These are phyloP conservation scores for Esox niger DNA, from an alignment of 2,113 vertebrate genomes.

Conservation along the genomic window DNA sequence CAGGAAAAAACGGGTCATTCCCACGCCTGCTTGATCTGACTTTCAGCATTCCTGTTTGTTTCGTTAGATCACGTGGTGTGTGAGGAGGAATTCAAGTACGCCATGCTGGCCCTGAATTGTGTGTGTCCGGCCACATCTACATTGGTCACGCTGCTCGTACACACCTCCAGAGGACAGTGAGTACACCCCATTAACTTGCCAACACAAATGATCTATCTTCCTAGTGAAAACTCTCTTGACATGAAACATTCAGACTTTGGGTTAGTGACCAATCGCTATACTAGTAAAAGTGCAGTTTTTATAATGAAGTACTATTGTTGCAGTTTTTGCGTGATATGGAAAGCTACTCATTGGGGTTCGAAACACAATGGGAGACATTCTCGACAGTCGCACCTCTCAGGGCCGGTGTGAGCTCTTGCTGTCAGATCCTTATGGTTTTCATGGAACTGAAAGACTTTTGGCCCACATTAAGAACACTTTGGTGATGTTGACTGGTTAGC, in stretches of 20 bases:
- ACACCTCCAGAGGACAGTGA: constrained; percentile 99
- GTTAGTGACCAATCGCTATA: no score
- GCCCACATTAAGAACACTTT: no score
- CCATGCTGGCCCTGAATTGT: constrained; percentile 96
- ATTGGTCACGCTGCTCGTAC: constrained; percentile 93
- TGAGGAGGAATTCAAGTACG: constrained; percentile 98
- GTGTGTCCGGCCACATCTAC: constrained; percentile 98
- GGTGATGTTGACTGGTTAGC: no score
- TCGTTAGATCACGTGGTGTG: constrained; percentile 92
- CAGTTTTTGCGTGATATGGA: no score
- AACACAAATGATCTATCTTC: not conserved
- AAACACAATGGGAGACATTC: no score
- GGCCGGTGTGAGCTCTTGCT: no score
- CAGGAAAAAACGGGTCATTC: not conserved
- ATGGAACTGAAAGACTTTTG: no score
- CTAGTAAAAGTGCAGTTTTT: no score
- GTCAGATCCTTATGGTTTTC: no score
- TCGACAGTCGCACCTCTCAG: no score
- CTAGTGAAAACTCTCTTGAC: constrained; percentile 1
- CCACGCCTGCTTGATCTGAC: not conserved
- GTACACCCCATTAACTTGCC: constrained; percentile 58
- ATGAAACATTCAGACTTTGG: constrained; percentile 1
- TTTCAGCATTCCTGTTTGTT: constrained; percentile 5
- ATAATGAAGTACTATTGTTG: no score
- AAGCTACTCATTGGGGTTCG: not conserved